Evolutionary conservation across 2,113 vertebrate genomes (phyloP).

Genomic region (Chinchilla lanigera): DNA sequence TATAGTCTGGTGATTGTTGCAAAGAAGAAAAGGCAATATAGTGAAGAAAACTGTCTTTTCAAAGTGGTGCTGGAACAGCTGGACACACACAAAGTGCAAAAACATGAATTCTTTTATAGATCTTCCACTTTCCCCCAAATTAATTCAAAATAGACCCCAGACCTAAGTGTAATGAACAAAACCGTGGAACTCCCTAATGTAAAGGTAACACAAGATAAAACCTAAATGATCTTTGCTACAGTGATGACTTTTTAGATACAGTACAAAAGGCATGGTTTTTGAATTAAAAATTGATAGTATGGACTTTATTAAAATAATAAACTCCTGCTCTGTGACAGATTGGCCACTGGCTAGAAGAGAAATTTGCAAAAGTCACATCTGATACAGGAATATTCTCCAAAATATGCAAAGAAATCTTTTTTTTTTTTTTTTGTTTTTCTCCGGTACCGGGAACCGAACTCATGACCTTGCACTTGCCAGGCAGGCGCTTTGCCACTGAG

Average conservation of each 20-base stretch:
- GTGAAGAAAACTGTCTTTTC: too few relatives aligned
- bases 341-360: not conserved
- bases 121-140: not conserved
- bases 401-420: not conserved
- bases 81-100: not conserved
- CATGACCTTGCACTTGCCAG: too few relatives aligned
- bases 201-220: not conserved
- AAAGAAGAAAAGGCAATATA: too few relatives aligned
- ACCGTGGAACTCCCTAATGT: not conserved
- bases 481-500: too few relatives aligned
- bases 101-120: not conserved
- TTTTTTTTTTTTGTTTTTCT: too few relatives aligned
- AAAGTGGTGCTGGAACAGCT: not conserved
- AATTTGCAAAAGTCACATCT: not conserved
- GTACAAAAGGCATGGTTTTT: not conserved
- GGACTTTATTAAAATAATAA: not conserved
- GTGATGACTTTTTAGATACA: constrained; percentile 4
- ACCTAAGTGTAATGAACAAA: not conserved
- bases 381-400: not conserved
- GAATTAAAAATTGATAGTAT: not conserved
- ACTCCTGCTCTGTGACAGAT: not conserved
- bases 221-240: not conserved
- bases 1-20: too few relatives aligned
- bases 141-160: not conserved
- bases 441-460: too few relatives aligned